Evolutionary conservation across 2,888 invertebrate genomes (phyloP).

Genomic region (Tinea trinotella): DNA sequence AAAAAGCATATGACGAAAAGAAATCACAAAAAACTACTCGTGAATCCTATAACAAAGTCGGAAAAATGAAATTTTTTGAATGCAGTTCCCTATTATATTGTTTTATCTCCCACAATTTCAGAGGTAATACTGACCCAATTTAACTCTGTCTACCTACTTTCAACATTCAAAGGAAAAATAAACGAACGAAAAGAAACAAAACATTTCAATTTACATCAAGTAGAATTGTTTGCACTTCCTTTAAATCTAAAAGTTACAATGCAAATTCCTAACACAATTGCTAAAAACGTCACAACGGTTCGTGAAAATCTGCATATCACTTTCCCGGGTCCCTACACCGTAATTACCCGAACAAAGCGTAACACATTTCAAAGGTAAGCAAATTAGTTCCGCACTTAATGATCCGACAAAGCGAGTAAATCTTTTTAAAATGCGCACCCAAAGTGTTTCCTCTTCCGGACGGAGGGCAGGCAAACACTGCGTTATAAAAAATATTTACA

Average conservation of each 20-base stretch:
- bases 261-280: conserved; percentile 10
- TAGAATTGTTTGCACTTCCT: not conserved
- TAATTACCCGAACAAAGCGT: conserved; percentile 64
- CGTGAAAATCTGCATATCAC: conserved; percentile 60
- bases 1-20: no score
- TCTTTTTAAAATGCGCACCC: conserved; percentile 67
- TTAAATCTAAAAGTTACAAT: not conserved
- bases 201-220: not conserved
- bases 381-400: conserved; percentile 72
- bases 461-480: conserved; percentile 48
- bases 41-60: no score
- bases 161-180: no score
- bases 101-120: no score
- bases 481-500: conserved; percentile 65
- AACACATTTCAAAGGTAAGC: conserved; percentile 72
- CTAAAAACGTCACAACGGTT: conserved; percentile 16
- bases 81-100: no score
- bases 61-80: no score
- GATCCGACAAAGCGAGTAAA: conserved; percentile 72
- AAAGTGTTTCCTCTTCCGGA: conserved; percentile 60
- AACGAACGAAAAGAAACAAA: no score
- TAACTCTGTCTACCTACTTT: no score
- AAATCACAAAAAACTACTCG: no score
- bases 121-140: no score
- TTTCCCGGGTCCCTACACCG: conserved; percentile 41